Percentiles rank a stretch among this genome's conserved stretches.
phyloP scores from a whole-genome alignment of 2,113 vertebrate genomes.

The Chaetodon auriga region DNA sequence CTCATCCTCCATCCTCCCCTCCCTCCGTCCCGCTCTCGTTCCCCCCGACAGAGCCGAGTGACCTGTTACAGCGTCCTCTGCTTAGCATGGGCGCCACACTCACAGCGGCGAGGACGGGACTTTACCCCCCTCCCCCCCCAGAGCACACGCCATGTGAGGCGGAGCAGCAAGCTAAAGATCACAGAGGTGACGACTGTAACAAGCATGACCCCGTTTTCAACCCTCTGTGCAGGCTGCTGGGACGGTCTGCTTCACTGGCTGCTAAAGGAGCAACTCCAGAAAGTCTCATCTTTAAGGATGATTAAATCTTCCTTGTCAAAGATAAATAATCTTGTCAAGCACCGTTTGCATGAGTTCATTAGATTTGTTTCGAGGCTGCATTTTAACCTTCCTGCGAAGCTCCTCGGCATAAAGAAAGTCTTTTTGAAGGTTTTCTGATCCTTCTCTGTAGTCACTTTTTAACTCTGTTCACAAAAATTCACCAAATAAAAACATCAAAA shows the following conservation, averaged over 20 bases:
- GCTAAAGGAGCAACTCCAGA: neutral
- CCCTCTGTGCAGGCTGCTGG: neutral
- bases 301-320: slow-evolving; percentile 12
- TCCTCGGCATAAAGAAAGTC: neutral
- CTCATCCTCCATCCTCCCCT: slow-evolving; percentile 1
- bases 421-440: neutral
- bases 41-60: slow-evolving; percentile 57
- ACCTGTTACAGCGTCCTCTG: slow-evolving; percentile 56
- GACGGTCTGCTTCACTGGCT: neutral
- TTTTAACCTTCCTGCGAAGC: neutral
- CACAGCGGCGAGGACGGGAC: slow-evolving; percentile 22
- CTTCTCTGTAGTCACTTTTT: neutral
- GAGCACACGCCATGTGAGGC: neutral
- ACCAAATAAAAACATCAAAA: neutral
- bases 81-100: slow-evolving; percentile 39
- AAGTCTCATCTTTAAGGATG: neutral
- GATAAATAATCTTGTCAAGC: neutral
- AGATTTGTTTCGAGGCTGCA: slow-evolving; percentile 19
- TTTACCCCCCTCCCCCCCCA: slow-evolving; percentile 1
- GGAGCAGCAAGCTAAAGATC: slow-evolving; percentile 28
- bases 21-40: slow-evolving; percentile 38
- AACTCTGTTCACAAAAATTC: neutral
- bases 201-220: slow-evolving; percentile 17
- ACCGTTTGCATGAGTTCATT: slow-evolving; percentile 7
- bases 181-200: slow-evolving; percentile 4